Evolutionary conservation across 2,113 vertebrate species (phyloP), one percentile per base, ranked within the genome.

Genomic region (Cepphus grylle): DNA sequence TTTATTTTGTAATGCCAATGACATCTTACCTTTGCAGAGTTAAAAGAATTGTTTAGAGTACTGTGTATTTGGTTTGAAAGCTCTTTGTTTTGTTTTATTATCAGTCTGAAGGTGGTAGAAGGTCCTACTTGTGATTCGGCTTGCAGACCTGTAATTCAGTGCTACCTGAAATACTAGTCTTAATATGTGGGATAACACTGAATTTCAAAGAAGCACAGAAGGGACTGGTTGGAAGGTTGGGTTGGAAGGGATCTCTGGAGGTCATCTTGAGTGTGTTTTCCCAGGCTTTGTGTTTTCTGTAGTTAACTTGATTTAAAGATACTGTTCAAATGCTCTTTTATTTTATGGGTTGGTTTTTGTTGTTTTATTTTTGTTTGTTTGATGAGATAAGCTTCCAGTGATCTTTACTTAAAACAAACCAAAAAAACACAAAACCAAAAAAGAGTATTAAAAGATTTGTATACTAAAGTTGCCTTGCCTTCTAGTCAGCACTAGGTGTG

Each of bases 371-470:
- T 59, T 79, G 38, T 11, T 56, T 78, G 30, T 77, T 86, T 55
- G 2, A 29, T 63, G 12, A 71, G 34, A 62, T 13, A 22, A 74
- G 32, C 21, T 81, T 89, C 5, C 11, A 45, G 6, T 58, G 36
- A 11, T 50, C 18, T 34, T 73, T 69, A 19, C 32, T 58, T 40
- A 5, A 30, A 70, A 49, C 67, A 81, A 50, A 27, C 2, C 11
- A 63, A 63, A 29, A 21, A 38, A 61, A 36, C 0, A 0, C 9
- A 22, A 71, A 56, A 9, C 4, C 1, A 27, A 45, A 42, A 65
- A 34, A 6, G 10, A 58, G 5, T 40, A 40, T 20, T 53, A 19
- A 3, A 42, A 65, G 30, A 38, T 63, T 40, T 76, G 2, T 30
- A 10, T 17, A 2, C 15, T 40, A 1, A 65, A 72, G 12, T 59